Base-by-base conservation (phyloP, 2,113 vertebrate genomes). In the Mesoclemmys tuberculata region DNA sequence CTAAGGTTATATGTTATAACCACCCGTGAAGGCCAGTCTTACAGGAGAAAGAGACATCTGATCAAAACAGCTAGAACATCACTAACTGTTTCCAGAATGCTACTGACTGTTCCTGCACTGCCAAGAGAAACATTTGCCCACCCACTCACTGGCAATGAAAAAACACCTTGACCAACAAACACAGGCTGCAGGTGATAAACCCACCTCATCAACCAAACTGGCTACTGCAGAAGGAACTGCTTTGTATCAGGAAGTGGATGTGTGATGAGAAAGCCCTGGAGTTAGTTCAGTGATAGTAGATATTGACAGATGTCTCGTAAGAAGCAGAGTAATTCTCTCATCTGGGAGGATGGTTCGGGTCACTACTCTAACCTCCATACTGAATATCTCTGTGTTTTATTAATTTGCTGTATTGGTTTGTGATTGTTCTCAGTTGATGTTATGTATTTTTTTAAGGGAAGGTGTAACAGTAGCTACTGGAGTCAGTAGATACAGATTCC, bases 281-380 rank as follows among this genome's bases (percentile, higher is more conserved):
- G 1, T 82, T 0, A 0, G 13, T 19, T 24, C 56, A 38, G 54
- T 24, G 26, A 48, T 38, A 22, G 10, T 5, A 10, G 10, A 3
- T 38, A 12, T 54, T 71, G 55, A 35, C 35, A 31, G 11, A 13
- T 38, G 8, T 46, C 61, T 58, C 49, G 13, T 2, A 27, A 80
- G 80, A 85, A 22, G 12, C 5, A 13, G 29, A 55, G 18, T 0
- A 1, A 26, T 74, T 87, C 79, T n/a, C 90, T 8, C 80, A 35
- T 21, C 75, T 56, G 64, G 35, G 18, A 68, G 35, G 64, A 21
- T n/a, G 64, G 31, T 29, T 64, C 29, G 12, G 61, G 27, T 31
- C 14, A 31, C 14, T 29, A n/a, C 35, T 18, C 64, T 38, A 35
- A n/a, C 31, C 64, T 68, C 64, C 64, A 4, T 19, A 35, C 35